Evolutionary conservation across 2,888 invertebrate species (phyloP), one percentile per base, ranked within the genome.

Genomic region (Trichacis sp.): DNA sequence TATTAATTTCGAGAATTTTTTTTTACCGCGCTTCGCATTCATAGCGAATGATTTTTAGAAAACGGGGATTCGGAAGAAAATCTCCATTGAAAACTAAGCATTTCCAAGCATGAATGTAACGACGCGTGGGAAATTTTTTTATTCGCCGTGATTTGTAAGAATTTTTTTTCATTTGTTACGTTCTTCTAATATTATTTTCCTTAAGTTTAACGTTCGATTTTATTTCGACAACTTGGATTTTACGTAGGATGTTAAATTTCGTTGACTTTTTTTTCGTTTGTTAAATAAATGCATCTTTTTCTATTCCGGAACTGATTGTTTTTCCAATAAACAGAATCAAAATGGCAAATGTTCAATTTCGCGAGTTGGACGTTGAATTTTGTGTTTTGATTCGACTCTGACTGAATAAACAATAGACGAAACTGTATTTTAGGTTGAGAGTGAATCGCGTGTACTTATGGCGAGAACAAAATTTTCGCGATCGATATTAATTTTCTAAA

Each of bases 381-480:
- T 55, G 55, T 55, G 60, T 56, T 60, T 55, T 55, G 59, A 56
- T 52, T 51, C 14, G 15, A 46, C 30, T 33, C 17, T 8, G 50
- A 46, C 30, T 50, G 38, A 50, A 38, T 50, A 50, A 38, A 50
- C 11, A 50, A 19, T 15, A 14, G 38, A 38, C 19, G 38, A 33
- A 33, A 51, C n/a, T 42, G n/a, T n/a, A 45, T 17, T 45, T 38
- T 59, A 14, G 49, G 36, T 53, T 43, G 49, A 58, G 54, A 59
- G 49, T 19, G 46, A 47, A 64, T 55, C 49, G 55, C 19, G 14
- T 54, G 64, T 64, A 60, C 64, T 64, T 64, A 64, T 40, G 62
- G 56, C 52, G 62, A 56, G 18, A 61, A 38, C 33, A 20, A 51
- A 59, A 60, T n/a, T n/a, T n/a, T n/a, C n/a, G n/a, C n/a, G n/a